A percentile compares a stretch with the other conserved stretches of the same genome.
These are phyloP conservation scores for Trachemys scripta DNA, from an alignment of 2,113 vertebrate species.

Conservation along the genomic window DNA sequence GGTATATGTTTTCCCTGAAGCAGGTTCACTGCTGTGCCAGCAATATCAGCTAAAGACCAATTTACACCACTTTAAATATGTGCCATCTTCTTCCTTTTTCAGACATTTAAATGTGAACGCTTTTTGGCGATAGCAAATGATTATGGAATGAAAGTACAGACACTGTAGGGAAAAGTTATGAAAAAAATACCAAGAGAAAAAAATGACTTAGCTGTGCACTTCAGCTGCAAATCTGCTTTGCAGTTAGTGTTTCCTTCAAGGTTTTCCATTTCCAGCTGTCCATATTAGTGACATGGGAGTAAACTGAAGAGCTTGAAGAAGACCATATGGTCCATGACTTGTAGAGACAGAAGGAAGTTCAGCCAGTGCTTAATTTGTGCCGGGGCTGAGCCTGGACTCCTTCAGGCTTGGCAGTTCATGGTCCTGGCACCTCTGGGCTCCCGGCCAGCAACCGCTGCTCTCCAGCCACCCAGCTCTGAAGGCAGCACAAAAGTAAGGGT, in stretches of 20 bases:
- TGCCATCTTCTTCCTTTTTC: conserved; percentile 27
- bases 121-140: neutral
- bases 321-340: neutral
- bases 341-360: neutral
- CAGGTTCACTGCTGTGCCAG: conserved; percentile 37
- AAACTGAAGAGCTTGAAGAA: neutral
- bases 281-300: fast-evolving
- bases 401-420: neutral
- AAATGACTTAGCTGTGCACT: neutral
- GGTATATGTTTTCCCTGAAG: conserved; percentile 41
- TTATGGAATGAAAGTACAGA: neutral
- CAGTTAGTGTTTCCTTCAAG: neutral
- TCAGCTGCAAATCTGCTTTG: neutral
- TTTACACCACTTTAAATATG: conserved; percentile 60
- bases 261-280: neutral
- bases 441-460: neutral
- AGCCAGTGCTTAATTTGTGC: neutral
- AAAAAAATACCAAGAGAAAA: neutral
- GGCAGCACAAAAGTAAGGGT: no score
- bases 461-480: neutral
- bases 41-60: conserved; percentile 45
- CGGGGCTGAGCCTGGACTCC: neutral
- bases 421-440: neutral
- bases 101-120: conserved; percentile 13
- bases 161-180: neutral